These are phyloP conservation scores for Chirona hameri DNA, from an alignment of 2,888 invertebrate species.

Conservation along the genomic window DNA sequence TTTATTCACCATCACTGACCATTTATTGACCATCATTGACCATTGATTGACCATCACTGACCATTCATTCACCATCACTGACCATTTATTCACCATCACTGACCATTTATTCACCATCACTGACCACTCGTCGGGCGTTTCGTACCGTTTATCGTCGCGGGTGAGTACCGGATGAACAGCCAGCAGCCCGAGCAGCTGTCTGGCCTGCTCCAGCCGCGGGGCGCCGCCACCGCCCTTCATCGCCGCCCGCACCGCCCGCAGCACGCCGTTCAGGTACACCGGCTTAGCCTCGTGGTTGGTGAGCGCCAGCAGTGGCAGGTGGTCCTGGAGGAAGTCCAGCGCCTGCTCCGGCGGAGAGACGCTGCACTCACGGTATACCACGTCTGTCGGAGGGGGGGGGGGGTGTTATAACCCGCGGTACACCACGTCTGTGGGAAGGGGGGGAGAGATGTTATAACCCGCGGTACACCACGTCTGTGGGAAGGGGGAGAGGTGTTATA, in stretches of 20 bases:
- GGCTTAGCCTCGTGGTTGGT: slow-evolving; percentile 27
- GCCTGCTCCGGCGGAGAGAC: not conserved
- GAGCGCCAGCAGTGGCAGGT: slow-evolving; percentile 26
- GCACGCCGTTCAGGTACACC: slow-evolving; percentile 24
- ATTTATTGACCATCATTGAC: too few species aligned
- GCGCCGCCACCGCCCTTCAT: not conserved
- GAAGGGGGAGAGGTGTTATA: too few species aligned
- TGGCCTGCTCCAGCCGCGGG: not conserved
- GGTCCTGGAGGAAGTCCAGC: slow-evolving; percentile 8
- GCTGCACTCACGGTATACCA: slow-evolving; percentile 8
- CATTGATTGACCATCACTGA: too few species aligned
- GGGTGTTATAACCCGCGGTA: not conserved
- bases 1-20: too few species aligned
- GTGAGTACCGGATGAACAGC: slow-evolving; percentile 5
- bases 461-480: too few species aligned
- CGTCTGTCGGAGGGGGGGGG: not conserved
- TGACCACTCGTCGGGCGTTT: too few species aligned
- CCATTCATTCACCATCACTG: too few species aligned
- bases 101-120: too few species aligned
- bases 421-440: not conserved
- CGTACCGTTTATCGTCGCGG: not conserved
- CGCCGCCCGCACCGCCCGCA: not conserved
- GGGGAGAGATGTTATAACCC: not conserved
- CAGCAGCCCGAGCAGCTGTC: slow-evolving; percentile 26
- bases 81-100: too few species aligned